Evolutionary conservation across 2,113 vertebrate species (phyloP), one percentile per base, ranked within the genome.

Genomic region (Salvator merianae): DNA sequence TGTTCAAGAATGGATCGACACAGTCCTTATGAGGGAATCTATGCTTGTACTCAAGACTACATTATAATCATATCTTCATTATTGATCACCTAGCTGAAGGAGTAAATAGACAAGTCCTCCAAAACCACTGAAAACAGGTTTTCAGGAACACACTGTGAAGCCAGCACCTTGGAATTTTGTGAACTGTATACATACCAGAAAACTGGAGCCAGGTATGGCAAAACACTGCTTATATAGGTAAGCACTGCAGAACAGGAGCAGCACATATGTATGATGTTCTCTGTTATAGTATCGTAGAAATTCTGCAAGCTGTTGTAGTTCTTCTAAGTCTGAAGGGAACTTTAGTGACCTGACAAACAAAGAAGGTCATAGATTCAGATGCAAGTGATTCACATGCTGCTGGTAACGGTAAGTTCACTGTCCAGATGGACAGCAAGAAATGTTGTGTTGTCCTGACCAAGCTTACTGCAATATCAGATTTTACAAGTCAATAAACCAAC

Each of bases 211-310:
- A 0, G 99, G 99, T 77, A 99, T 99, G 89, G 98, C 99, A 87
- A 99, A 99, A 80, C 96, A 96, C 96, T 99, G 99, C 91, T 99
- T 99, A 96, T 99, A 99, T 86, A 99, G 96, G 92, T 99, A 99
- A 1, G 98, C 98, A 7, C 97, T 97, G 59, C 97, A 98, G 95
- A 98, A 99, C 30, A 99, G 96, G 4, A 98, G 93, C 90, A 99
- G 92, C 59, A 99, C 97, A 12, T 98, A 98, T 84, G 95, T 94
- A 5, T 97, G 96, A 94, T 99, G 97, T 88, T 98, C 96, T 0
- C 92, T 95, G 93, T 97, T 97, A 89, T 99, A 99, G 72, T 97
- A 97, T 85, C 95, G 96, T 89, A 99, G 94, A 63, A 98, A 95
- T 80, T 96, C 97, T 0, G 98, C 96, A 92, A 98, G 93, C 87